phyloP scores from a whole-genome alignment of 2,888 invertebrate genomes.

The Oscheius sp. region DNA sequence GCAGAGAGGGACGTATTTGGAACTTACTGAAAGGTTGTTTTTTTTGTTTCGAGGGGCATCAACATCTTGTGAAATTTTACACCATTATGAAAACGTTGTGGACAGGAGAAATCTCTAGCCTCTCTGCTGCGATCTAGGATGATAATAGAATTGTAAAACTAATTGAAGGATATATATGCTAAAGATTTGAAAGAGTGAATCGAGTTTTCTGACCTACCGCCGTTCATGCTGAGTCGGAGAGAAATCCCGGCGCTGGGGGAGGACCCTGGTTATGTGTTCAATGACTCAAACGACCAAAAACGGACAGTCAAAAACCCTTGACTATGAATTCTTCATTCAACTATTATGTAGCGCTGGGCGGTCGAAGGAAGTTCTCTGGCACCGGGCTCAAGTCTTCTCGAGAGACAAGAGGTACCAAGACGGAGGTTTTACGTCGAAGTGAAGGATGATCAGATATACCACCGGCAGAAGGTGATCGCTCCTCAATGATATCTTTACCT shows the following conservation, averaged over 20 bases:
- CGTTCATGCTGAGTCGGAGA: background rate
- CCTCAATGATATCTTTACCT: slow-evolving; percentile 32
- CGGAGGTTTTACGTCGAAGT: slow-evolving; percentile 56
- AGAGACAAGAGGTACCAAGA: slow-evolving; percentile 63
- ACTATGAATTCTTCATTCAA: too few species aligned
- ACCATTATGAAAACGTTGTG: background rate
- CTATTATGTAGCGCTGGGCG: slow-evolving; percentile 40
- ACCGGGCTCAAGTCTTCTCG: slow-evolving; percentile 51
- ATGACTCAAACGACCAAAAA: slow-evolving; percentile 21
- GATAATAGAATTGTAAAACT: background rate
- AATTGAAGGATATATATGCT: too few species aligned
- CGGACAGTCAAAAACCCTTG: too few species aligned
- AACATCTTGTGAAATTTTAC: background rate
- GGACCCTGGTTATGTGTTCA: background rate
- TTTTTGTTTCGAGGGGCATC: background rate
- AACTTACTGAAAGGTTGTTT: background rate
- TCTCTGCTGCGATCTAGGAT: background rate
- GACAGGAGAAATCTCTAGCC: background rate
- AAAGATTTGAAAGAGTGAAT: background rate
- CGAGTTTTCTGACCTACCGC: background rate
- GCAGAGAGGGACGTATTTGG: slow-evolving; percentile 16
- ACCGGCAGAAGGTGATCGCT: slow-evolving; percentile 42
- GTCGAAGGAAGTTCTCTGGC: slow-evolving; percentile 42
- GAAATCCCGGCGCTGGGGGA: too few species aligned
- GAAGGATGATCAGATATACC: slow-evolving; percentile 37